These are phyloP conservation scores for Papilio helenus DNA, from an alignment of 1,140 invertebrate species.

Conservation along the genomic window DNA sequence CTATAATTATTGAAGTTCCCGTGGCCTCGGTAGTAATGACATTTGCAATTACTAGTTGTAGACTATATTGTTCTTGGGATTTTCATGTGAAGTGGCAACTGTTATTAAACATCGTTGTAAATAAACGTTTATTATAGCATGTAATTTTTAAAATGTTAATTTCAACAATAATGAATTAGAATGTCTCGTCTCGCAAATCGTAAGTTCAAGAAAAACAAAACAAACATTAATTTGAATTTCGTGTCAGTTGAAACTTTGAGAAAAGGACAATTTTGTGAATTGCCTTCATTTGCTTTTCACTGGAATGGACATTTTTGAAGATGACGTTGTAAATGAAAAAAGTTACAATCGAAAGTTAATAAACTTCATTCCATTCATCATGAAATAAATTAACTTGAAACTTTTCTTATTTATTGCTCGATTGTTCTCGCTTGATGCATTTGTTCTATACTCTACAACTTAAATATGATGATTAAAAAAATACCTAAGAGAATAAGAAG, in stretches of 20 bases:
- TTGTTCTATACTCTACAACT: neutral
- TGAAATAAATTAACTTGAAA: constrained; percentile 67
- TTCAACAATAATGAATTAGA: constrained; percentile 9
- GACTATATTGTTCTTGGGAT: neutral
- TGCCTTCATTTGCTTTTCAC: constrained; percentile 75
- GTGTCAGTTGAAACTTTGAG: constrained; percentile 78
- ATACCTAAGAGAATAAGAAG: no score
- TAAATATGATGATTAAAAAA: neutral
- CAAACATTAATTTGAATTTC: constrained; percentile 81
- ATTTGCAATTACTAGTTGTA: neutral
- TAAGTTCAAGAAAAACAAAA: constrained; percentile 69
- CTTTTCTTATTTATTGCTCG: constrained; percentile 56
- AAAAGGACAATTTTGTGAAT: constrained; percentile 80
- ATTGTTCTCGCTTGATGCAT: neutral
- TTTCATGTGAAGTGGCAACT: neutral
- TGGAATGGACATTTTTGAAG: constrained; percentile 77
- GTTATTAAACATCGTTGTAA: neutral
- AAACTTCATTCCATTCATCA: constrained; percentile 80
- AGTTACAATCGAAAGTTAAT: constrained; percentile 81
- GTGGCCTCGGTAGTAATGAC: neutral
- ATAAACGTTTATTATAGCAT: neutral
- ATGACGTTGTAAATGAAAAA: constrained; percentile 82
- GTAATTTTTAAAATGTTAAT: neutral
- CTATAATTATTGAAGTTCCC: neutral
- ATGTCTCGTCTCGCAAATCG: constrained; percentile 39